Base-by-base conservation (phyloP, 2,888 invertebrate genomes). In the Thera britannica region DNA sequence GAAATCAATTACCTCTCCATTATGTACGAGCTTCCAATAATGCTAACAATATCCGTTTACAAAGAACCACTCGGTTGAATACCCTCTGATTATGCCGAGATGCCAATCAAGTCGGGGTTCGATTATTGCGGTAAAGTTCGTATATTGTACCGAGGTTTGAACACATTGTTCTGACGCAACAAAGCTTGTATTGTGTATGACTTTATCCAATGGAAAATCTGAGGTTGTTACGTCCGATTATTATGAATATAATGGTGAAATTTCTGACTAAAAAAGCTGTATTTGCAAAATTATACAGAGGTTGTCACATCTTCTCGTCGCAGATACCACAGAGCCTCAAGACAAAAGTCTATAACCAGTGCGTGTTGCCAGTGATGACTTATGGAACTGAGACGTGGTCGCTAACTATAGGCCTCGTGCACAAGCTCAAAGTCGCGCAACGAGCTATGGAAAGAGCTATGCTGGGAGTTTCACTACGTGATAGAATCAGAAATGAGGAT, bases 81-180 rank as follows among this genome's bases (percentile, higher is more conserved):
- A 52, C 56, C 64, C 59, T 44, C 61, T 64, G 57, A 64, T 68
- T 64, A 64, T 64, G 60, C 56, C 54, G 52, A 68, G 64, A 64
- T 68, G 68, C 68, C 68, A 68, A 61, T 68, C 67, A 67, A 34
- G 56, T 51, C 7, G 56, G n/a, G 56, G 56, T 56, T 38, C 56
- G 12, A 56, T 36, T 55, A 51, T 51, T 36, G 51, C 51, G 36
- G 59, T 2, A 52, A 52, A 51, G 59, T 59, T 61, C 55, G 62
- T 36, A 55, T 62, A 62, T 48, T 54, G 55, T 62, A 44, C 7
- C 51, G 55, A 36, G 56, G 55, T 56, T 51, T n/a, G 56, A 60
- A 61, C 48, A 44, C 48, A 58, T 62, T 56, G 55, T 67, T 67
- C 58, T 58, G 62, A 34, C 35, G 2, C 23, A 62, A 66, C 66